These are phyloP conservation scores for Mya arenaria DNA, from an alignment of 1,140 invertebrate genomes.

Conservation along the genomic window DNA sequence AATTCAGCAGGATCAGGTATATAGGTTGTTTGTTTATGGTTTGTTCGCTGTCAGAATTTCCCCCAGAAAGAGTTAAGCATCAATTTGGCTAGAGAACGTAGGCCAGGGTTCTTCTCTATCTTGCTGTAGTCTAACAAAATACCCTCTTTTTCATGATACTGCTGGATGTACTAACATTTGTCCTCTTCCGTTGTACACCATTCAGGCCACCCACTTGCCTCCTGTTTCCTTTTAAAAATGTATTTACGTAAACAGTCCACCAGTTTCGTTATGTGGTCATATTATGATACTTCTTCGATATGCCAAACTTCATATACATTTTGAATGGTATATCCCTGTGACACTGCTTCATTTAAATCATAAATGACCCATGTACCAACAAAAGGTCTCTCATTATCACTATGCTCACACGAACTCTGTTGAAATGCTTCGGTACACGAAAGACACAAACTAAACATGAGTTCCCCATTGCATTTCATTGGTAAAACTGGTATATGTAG, in stretches of 20 bases:
- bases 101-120: constrained; percentile 76
- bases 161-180: constrained; percentile 67
- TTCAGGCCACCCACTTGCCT: constrained; percentile 59
- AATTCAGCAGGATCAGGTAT: constrained; percentile 44
- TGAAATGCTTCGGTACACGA: constrained; percentile 14
- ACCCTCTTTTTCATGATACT: constrained; percentile 68
- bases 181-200: constrained; percentile 46
- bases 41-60: constrained; percentile 49
- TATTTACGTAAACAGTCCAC: constrained; percentile 56
- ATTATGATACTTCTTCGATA: constrained; percentile 8
- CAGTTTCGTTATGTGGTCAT: constrained; percentile 7
- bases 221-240: constrained; percentile 67
- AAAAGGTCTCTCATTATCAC: constrained; percentile 13
- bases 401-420: constrained; percentile 28
- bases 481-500: constrained; percentile 42
- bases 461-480: constrained; percentile 6
- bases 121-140: constrained; percentile 73
- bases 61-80: constrained; percentile 41
- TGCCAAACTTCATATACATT: constrained; percentile 46
- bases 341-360: constrained; percentile 21
- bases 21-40: constrained; percentile 5
- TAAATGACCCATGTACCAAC: constrained; percentile 14
- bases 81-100: constrained; percentile 56
- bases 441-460: constrained; percentile 38
- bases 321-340: background rate